Evolutionary conservation across 2,888 invertebrate species (phyloP).

Genomic region (Chrysolina oricalcia): DNA sequence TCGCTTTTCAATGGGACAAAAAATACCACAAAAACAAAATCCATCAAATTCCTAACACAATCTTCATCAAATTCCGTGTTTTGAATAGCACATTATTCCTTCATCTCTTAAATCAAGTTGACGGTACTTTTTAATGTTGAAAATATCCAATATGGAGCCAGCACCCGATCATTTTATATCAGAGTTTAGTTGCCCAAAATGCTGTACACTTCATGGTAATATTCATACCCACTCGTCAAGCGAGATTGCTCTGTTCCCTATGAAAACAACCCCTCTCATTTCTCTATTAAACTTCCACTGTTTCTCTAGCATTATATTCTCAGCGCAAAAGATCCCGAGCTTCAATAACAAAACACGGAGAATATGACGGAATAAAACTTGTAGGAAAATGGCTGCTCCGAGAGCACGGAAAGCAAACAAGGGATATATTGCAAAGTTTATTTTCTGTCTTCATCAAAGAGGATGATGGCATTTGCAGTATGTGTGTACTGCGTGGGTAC

Average conservation of each 20-base stretch:
- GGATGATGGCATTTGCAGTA: slow-evolving; percentile 26
- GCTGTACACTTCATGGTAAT: neutral
- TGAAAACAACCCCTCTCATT: slow-evolving; percentile 8
- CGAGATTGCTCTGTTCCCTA: slow-evolving; percentile 4
- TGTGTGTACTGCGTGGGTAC: slow-evolving; percentile 24
- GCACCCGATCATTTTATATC: neutral
- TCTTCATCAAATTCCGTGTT: too few species aligned
- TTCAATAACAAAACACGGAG: slow-evolving; percentile 32
- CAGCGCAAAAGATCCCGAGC: slow-evolving; percentile 14
- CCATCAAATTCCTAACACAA: too few species aligned
- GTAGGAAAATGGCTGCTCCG: slow-evolving; percentile 25
- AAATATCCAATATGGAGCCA: too few species aligned
- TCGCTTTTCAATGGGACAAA: too few species aligned
- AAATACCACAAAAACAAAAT: too few species aligned
- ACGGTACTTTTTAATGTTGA: too few species aligned
- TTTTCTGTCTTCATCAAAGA: slow-evolving; percentile 30
- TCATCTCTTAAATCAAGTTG: too few species aligned
- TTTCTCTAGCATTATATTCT: slow-evolving; percentile 18
- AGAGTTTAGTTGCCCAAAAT: neutral
- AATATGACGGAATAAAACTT: slow-evolving; percentile 28
- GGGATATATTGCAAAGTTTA: slow-evolving; percentile 31
- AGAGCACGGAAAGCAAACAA: slow-evolving; percentile 35
- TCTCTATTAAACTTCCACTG: slow-evolving; percentile 18
- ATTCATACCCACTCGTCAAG: neutral
- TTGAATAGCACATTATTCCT: too few species aligned